Base-by-base conservation (phyloP, 2,113 vertebrate genomes). In the Pituophis catenifer region DNA sequence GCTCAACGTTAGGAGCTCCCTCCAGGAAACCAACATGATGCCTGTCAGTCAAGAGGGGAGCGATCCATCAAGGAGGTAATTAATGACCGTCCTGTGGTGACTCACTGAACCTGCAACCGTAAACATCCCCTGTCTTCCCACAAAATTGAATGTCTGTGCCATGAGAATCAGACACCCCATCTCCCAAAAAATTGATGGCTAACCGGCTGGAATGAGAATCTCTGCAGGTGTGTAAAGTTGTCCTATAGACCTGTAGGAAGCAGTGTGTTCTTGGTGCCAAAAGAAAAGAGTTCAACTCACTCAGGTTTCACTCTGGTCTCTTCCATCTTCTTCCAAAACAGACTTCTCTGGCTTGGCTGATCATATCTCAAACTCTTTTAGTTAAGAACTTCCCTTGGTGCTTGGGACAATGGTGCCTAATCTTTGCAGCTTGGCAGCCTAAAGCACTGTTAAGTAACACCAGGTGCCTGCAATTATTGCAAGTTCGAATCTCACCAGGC, bases 151-250 rank as follows among this genome's bases (percentile, higher is more conserved):
- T 54, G 21, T 23, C 12, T 8, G 15, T 3, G 0, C 0, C 19
- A 52, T 1, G 8, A 55, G 85, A 54, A 81, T 48, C 15, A 62
- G 24, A 29, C 58, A 24, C 2, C 19, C 8, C 52, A 6, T 33
- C 54, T 8, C 19, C 1, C 19, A 24, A 4, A 6, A 26, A 54
- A 29, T 3, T 0, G 0, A 44, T 10, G 29, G 55, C 52, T 44
- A 62, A 26, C 3, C 3, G 0, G 59, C 38, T 38, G 38, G 55
- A 26, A 8, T 10, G 33, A 44, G 55, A 44, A 21, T 8, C 33
- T 59, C 33, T 58, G 52, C 29, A 88, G n/a, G n/a, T 38, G 70
- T 75, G 65, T 33, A 12, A 7, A 0, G 15, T 38, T 75, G 70
- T 75, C n/a, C 3, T 75, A 33, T 6, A 38, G n/a, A 19, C 15